Evolutionary conservation across 2,888 invertebrate genomes (phyloP), one percentile per base, ranked within the genome.

Genomic region (Vannuccia rotundouncinata): DNA sequence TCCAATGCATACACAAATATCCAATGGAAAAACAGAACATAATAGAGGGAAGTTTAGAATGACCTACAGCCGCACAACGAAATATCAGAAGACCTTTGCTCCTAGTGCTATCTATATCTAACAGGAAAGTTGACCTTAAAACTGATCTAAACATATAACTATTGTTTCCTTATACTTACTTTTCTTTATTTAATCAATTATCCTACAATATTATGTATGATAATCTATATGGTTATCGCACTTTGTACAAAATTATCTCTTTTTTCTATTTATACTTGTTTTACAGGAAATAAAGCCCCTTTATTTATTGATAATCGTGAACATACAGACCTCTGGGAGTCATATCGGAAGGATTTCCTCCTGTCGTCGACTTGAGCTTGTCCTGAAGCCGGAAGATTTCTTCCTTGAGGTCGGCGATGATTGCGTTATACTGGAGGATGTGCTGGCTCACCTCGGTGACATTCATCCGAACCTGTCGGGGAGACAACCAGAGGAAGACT

Each of bases 381-480:
- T 83, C 81, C 5, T 86, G 84, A 25, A 89, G 84, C 30, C 86
- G 83, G 78, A 84, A 84, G 76, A 95, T 94, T 88, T 95, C 95
- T 82, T 93, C 93, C 22, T 94, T 90, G 80, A 95, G 89, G 83
- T 94, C 94, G 81, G 90, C 91, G 82, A 94, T 94, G 81, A 94
- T 92, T 75, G 92, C 92, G 79, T 93, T 92, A 86, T 94, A 94
- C 86, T 94, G 94, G 0, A 92, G 92, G n/a, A 94, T 91, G 85
- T 93, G 94, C 88, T 93, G 91, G 13, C 91, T 91, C 5, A 92
- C 91, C 84, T 92, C 91, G 30, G 91, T 88, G 31, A 91, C 89
- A 85, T 92, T 92, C 45, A 91, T 88, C 84, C 91, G 90, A 27
- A 92, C 91, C 92, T 92, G 86, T 13, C 81, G 81, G 45, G 17